Percentiles rank a stretch among this genome's conserved stretches.
phyloP scores from a whole-genome alignment of 2,888 invertebrate genomes.

The Drosophila mercatorum region DNA sequence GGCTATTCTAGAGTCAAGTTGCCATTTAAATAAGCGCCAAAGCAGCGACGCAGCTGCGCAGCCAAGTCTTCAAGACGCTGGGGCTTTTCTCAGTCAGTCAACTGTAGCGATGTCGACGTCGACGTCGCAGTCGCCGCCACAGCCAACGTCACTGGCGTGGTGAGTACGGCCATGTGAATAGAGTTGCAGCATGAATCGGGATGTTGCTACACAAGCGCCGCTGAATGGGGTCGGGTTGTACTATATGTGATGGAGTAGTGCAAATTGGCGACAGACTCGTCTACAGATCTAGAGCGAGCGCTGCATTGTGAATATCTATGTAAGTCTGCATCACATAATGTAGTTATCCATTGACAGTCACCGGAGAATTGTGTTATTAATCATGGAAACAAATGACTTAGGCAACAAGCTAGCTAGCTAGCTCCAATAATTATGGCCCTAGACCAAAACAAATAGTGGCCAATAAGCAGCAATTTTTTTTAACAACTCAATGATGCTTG shows the following conservation, averaged over 20 bases:
- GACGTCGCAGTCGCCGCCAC: slow-evolving; percentile 6
- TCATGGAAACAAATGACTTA: slow-evolving; percentile 69
- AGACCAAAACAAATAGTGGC: slow-evolving; percentile 51
- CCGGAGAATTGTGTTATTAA: slow-evolving; percentile 68
- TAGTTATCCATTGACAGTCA: slow-evolving; percentile 58
- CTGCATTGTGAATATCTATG: slow-evolving; percentile 43
- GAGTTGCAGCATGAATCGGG: slow-evolving; percentile 70
- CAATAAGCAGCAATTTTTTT: slow-evolving; percentile 56
- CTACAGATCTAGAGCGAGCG: slow-evolving; percentile 20
- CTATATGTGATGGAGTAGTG: slow-evolving; percentile 33
- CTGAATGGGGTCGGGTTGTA: slow-evolving; percentile 57
- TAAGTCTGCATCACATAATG: slow-evolving; percentile 45
- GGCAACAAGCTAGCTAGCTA: slow-evolving; percentile 55
- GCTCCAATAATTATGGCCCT: slow-evolving; percentile 58
- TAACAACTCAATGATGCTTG: slow-evolving; percentile 72
- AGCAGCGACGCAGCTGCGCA: slow-evolving; percentile 41
- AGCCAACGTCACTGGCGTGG: slow-evolving; percentile 32
- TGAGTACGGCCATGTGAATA: slow-evolving; percentile 65
- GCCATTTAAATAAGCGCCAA: slow-evolving; percentile 83
- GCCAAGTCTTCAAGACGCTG: slow-evolving; percentile 46
- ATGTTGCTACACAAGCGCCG: slow-evolving; percentile 56
- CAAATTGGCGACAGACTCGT: slow-evolving; percentile 72
- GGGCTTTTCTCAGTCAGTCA: slow-evolving; percentile 69
- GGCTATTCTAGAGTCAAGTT: slow-evolving; percentile 83
- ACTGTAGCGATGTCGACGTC: slow-evolving; percentile 57